Evolutionary conservation across 2,113 vertebrate species (phyloP), one percentile per base, ranked within the genome.

Genomic region (Mus musculus): DNA sequence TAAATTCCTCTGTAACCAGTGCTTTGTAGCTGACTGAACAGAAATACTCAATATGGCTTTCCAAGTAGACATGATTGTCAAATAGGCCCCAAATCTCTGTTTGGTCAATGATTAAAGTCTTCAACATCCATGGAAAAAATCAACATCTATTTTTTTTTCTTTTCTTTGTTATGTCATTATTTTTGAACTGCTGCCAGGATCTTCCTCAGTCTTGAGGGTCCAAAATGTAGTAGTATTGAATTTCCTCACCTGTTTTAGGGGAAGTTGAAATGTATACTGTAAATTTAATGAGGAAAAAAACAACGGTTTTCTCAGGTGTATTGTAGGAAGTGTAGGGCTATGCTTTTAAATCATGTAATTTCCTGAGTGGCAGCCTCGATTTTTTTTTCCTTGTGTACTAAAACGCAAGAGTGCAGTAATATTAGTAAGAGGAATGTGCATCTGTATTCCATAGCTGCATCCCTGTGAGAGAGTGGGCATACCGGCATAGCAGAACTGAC

Each of bases 271-370:
- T 89, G 39, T 76, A 82, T 19, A 84, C 13, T 84, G 42, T 67
- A 96, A 90, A 97, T 96, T 92, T 96, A 92, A n/a, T 78, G 63
- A 77, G 30, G 30, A 90, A 33, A n/a, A n/a, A 86, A 95, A 85
- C 7, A 65, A 90, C 67, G 92, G 80, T 73, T 92, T 95, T 92
- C 85, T 94, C 95, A 89, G 71, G 81, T 81, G 87, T 93, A n/a
- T n/a, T 93, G 69, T 19, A 91, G 88, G 76, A 95, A 96, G 78
- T 17, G 36, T 30, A 78, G 42, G 73, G 16, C 30, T 86, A 0
- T 95, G 89, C 49, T 90, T 97, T 96, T 94, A 97, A 91, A 97
- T 96, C 87, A 94, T 92, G 69, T 75, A 42, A 67, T 95, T 96
- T 95, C 89, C 94, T 88, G 75, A 97, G 88, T 69, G n/a, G 67